phyloP scores from a whole-genome alignment of 2,113 vertebrate genomes.

The Aptenodytes forsteri region DNA sequence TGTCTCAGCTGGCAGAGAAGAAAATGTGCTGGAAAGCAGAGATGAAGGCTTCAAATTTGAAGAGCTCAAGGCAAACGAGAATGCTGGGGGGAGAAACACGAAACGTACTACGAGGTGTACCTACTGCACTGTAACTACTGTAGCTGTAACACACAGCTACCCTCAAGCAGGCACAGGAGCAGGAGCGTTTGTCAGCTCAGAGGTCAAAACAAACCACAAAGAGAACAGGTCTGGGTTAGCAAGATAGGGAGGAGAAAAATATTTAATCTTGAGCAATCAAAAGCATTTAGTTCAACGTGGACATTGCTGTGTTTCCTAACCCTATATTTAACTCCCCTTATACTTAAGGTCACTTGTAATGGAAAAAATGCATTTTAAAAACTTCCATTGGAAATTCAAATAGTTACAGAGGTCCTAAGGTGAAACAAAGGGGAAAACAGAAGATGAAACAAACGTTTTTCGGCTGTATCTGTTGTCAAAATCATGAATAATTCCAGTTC shows the following conservation, averaged over 20 bases:
- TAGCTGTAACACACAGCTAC: not conserved
- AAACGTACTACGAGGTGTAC: not conserved
- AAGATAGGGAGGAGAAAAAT: not conserved
- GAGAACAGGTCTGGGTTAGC: not conserved
- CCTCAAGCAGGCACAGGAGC: not conserved
- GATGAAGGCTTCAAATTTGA: not conserved
- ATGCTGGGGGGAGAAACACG: rapidly evolving
- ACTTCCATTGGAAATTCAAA: not conserved
- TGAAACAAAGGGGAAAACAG: not conserved
- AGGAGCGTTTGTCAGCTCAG: not conserved
- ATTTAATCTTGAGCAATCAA: conserved; percentile 34
- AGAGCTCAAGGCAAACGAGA: not conserved
- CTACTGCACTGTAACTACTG: not conserved
- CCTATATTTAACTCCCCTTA: not conserved
- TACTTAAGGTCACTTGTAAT: not conserved
- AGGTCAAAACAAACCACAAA: not conserved
- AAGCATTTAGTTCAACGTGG: not conserved
- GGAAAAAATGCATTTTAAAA: conserved; percentile 18
- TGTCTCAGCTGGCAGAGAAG: not conserved
- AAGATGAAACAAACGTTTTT: not conserved
- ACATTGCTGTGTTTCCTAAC: not conserved
- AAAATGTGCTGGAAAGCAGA: not conserved
- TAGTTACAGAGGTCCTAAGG: not conserved
- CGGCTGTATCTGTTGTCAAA: not conserved
- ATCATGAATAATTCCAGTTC: not conserved